Evolutionary conservation across 2,797 vertebrate species (phyloP), one percentile per base, ranked within the genome.

Genomic region (Thalassophryne amazonica): DNA sequence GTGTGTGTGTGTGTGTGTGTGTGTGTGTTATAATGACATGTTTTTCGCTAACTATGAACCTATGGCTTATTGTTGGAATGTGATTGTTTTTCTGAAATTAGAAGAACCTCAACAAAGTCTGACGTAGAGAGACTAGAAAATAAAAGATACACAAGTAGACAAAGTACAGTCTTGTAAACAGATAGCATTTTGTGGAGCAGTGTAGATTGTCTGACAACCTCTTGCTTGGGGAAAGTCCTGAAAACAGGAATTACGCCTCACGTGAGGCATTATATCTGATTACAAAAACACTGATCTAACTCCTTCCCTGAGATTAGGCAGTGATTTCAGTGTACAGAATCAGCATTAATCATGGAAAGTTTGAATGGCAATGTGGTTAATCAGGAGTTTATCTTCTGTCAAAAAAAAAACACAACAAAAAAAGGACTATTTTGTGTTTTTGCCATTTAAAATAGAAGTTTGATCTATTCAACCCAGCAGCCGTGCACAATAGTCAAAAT

Each of bases 231-330:
- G 43, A 42, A 43, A 60, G 51, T 66, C 39, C 61, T 69, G 38
- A 53, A 78, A 75, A 70, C 45, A 63, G 52, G 39, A 68, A 64
- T 63, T 54, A 45, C 62, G 62, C 60, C 67, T 76, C 69, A 72
- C 34, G 60, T 54, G 64, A 77, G 65, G 63, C 71, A 43, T 73
- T 64, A 65, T 70, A 78, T 81, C 76, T 73, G 76, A 81, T 75
- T 77, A 71, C 60, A 82, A 80, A 81, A 79, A 85, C 81, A 88
- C 86, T 86, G 81, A 81, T 82, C 85, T 83, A 83, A 86, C 83
- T 85, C 85, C 56, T 69, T 89, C 86, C 87, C 87, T 89, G 87
- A 89, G 87, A 87, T 86, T 85, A 88, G 86, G 87, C 86, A 88
- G 87, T 88, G 87, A 73, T 85, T 80, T 81, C 78, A 80, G 65